Conservation (phyloP, 2,888 invertebrate species). For the Torymus texanus region DNA sequence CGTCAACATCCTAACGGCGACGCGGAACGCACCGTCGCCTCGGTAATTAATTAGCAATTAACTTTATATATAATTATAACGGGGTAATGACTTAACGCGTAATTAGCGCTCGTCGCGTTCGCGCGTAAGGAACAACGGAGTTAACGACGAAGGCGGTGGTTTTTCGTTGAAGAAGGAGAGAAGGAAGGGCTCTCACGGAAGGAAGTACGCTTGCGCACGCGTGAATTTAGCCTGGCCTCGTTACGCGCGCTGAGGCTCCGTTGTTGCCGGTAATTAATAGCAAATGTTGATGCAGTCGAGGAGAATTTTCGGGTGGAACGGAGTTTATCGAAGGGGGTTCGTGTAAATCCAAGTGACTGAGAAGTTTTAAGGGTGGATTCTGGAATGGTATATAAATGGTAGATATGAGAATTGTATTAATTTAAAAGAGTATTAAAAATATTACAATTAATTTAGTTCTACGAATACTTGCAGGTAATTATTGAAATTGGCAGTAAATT, state of each 20-base stretch:
- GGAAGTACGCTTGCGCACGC: no score
- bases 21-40: background rate
- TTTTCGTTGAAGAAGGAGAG: background rate
- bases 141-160: constrained; percentile 12
- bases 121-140: background rate
- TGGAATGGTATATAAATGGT: no score
- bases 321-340: no score
- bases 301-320: background rate
- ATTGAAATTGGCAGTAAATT: no score
- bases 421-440: no score
- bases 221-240: background rate
- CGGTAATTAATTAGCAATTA: constrained; percentile 44
- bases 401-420: no score
- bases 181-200: no score
- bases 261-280: background rate
- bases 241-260: constrained; percentile 3
- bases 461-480: no score
- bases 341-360: no score
- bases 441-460: no score
- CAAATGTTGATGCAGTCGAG: constrained; percentile 3
- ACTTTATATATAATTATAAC: constrained; percentile 36
- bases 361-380: no score
- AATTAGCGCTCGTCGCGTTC: constrained; percentile 25
- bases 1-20: background rate
- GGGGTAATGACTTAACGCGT: constrained; percentile 38